A percentile compares a stretch with the other conserved stretches of the same genome.
Evolutionary conservation across 2,113 vertebrate species (phyloP).

Genomic region (Cromileptes altivelis): DNA sequence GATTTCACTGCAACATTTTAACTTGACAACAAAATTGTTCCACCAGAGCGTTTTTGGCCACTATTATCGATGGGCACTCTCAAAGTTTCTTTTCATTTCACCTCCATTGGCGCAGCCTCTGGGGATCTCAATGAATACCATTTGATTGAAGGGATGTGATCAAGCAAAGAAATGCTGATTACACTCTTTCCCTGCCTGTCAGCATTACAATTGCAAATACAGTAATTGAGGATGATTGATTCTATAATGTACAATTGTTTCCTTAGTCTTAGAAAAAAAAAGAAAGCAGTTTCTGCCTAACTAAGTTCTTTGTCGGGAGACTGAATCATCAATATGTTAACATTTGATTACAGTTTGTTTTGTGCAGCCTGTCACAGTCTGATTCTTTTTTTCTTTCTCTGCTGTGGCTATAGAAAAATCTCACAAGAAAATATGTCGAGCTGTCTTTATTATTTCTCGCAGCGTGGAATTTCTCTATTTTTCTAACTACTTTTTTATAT

Average conservation of each 20-base stretch:
- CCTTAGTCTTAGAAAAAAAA: background rate
- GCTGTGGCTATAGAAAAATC: background rate
- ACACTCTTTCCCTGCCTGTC: conserved; percentile 27
- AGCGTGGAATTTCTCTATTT: background rate
- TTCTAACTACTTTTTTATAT: background rate
- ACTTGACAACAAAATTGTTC: no score
- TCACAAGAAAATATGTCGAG: background rate
- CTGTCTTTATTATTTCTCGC: background rate
- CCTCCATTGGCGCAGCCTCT: conserved; percentile 5
- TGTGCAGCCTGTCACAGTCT: background rate
- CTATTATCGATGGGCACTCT: background rate
- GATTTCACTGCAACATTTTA: no score
- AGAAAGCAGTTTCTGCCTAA: background rate
- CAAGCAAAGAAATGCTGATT: conserved; percentile 48
- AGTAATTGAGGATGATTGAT: conserved; percentile 43
- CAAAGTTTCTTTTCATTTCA: conserved; percentile 16
- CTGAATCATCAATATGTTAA: background rate
- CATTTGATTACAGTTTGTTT: conserved; percentile 15
- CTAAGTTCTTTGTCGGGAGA: conserved; percentile 3
- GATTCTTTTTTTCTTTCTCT: background rate
- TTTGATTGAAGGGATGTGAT: conserved; percentile 65
- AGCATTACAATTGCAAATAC: conserved; percentile 27
- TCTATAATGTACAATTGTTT: conserved; percentile 5
- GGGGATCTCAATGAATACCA: conserved; percentile 36
- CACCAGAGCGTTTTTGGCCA: no score